These are phyloP conservation scores for Pachyuromys duprasi DNA, from an alignment of 2,797 vertebrate genomes.

Conservation along the genomic window DNA sequence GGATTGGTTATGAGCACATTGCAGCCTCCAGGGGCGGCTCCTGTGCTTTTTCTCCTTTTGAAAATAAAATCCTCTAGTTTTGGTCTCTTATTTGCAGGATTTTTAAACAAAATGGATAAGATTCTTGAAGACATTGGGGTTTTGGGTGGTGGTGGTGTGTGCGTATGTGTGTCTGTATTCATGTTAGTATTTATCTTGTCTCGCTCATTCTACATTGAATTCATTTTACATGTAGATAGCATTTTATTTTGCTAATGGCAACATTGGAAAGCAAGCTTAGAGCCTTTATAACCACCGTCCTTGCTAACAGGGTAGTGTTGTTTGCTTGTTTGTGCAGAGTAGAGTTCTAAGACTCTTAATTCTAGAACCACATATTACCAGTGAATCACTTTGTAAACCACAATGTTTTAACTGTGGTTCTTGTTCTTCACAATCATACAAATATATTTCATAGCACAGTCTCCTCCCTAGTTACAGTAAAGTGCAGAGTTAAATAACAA, in stretches of 20 bases:
- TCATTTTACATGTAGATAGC: slow-evolving; percentile 20
- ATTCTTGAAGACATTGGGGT: slow-evolving; percentile 32
- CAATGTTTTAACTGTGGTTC: slow-evolving; percentile 28
- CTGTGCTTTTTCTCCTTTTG: slow-evolving; percentile 56
- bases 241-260: slow-evolving; percentile 50
- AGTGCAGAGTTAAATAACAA: not conserved
- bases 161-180: not conserved
- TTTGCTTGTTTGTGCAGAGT: not conserved
- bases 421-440: not conserved
- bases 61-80: slow-evolving; percentile 57
- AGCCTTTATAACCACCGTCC: not conserved
- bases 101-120: slow-evolving; percentile 52
- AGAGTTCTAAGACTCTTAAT: slow-evolving; percentile 10
- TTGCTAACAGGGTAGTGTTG: not conserved
- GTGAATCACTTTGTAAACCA: slow-evolving; percentile 28
- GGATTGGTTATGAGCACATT: slow-evolving; percentile 7
- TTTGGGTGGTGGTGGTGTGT: not conserved
- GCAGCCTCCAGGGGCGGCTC: not conserved
- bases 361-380: not conserved
- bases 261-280: not conserved
- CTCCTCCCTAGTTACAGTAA: not conserved
- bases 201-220: slow-evolving; percentile 66
- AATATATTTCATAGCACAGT: slow-evolving; percentile 50
- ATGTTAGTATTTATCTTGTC: slow-evolving; percentile 40
- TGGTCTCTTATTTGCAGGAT: not conserved